Conservation (phyloP, 2,888 invertebrate genomes). For the Metopia argyrocephala region DNA sequence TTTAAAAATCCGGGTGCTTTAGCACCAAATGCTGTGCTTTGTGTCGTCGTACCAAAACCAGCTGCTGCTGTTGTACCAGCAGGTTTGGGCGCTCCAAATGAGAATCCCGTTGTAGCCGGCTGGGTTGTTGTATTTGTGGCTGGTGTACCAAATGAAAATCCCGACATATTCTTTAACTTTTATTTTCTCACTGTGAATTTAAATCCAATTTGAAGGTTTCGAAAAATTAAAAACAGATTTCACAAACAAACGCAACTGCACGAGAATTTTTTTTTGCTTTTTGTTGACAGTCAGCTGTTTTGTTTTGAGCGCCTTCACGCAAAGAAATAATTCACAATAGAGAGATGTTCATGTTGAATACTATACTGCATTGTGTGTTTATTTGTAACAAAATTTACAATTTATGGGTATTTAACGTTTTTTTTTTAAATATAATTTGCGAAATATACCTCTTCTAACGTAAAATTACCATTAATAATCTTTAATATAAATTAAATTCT, state of each 20-base stretch:
- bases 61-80: conserved; percentile 31
- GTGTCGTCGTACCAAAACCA: conserved; percentile 67
- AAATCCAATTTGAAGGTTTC: conserved; percentile 17
- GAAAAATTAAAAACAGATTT: conserved; percentile 30
- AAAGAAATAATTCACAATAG: conserved; percentile 45
- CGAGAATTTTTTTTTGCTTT: conserved; percentile 11
- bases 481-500: too few relatives aligned
- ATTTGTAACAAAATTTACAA: too few relatives aligned
- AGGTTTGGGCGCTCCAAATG: conserved; percentile 67
- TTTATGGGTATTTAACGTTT: too few relatives aligned
- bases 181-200: background rate
- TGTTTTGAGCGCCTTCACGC: background rate
- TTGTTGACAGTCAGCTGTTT: conserved; percentile 49
- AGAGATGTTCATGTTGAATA: too few relatives aligned
- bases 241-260: conserved; percentile 35
- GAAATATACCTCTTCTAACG: too few relatives aligned
- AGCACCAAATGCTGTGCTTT: conserved; percentile 63
- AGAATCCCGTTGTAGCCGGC: conserved; percentile 54
- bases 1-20: conserved; percentile 8
- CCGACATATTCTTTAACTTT: conserved; percentile 59
- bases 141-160: conserved; percentile 67
- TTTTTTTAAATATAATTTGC: too few relatives aligned
- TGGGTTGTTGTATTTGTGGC: conserved; percentile 55
- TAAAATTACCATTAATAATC: too few relatives aligned
- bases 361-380: too few relatives aligned